These are phyloP conservation scores for Eulemur albifrons DNA, from an alignment of 2,797 vertebrate genomes.

Conservation along the genomic window DNA sequence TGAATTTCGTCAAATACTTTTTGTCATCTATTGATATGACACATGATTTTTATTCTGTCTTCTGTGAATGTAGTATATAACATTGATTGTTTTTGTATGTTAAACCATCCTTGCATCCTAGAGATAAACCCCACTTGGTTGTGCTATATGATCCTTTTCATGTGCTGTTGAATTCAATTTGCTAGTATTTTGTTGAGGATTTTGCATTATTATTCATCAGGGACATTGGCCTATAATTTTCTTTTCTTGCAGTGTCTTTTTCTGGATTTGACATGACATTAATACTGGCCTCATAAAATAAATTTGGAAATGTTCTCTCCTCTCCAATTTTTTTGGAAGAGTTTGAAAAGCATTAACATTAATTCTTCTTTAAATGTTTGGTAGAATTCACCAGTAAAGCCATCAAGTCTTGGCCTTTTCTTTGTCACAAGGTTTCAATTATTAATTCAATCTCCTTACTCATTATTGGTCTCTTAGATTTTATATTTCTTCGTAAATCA, in stretches of 20 bases:
- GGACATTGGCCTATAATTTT: not conserved
- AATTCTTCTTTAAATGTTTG: not conserved
- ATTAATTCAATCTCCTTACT: not conserved
- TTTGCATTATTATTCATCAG: not conserved
- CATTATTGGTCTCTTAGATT: not conserved
- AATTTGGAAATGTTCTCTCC: not conserved
- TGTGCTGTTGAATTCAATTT: not conserved
- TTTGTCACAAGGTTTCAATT: not conserved
- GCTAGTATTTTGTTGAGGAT: not conserved
- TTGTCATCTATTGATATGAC: not conserved
- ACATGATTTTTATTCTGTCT: not conserved
- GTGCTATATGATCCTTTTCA: not conserved
- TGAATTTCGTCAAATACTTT: not conserved
- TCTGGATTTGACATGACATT: not conserved
- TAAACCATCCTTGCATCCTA: not conserved
- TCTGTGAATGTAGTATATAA: not conserved
- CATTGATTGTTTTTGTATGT: not conserved
- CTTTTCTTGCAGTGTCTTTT: not conserved
- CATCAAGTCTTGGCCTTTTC: not conserved
- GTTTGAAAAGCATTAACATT: not conserved
- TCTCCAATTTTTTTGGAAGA: not conserved
- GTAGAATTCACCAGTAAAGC: not conserved
- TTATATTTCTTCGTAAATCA: not conserved
- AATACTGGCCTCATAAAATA: not conserved
- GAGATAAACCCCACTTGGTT: not conserved